Evolutionary conservation across 2,888 invertebrate species (phyloP).

Genomic region (Meghimatium bilineatum): DNA sequence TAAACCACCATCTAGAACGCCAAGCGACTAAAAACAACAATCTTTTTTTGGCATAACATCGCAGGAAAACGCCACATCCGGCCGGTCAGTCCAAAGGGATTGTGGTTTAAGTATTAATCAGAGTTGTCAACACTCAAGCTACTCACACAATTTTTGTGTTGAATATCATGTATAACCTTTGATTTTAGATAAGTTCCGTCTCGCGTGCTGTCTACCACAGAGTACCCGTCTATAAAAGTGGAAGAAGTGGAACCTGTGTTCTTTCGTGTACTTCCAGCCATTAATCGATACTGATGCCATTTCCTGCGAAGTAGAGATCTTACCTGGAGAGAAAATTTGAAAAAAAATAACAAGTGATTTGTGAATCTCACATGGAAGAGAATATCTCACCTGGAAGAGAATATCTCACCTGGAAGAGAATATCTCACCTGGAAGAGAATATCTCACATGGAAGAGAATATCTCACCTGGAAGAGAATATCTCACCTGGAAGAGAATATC

Average conservation of each 20-base stretch:
- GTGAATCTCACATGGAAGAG: conserved; percentile 59
- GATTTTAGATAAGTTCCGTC: conserved; percentile 47
- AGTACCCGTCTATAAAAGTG: conserved; percentile 55
- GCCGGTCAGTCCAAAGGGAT: too few species aligned
- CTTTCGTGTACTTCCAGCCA: conserved; percentile 57
- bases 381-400: not conserved
- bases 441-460: too few species aligned
- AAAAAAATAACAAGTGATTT: not conserved
- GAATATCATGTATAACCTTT: conserved; percentile 45
- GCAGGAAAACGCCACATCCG: too few species aligned
- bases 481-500: too few species aligned
- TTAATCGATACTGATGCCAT: conserved; percentile 69
- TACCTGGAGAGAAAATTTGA: conserved; percentile 59
- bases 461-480: too few species aligned
- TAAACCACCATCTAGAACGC: too few species aligned
- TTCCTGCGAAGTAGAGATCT: conserved; percentile 65
- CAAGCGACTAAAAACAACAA: too few species aligned
- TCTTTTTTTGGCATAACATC: too few species aligned
- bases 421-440: too few species aligned
- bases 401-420: too few species aligned
- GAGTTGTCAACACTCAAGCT: too few species aligned
- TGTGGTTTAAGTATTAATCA: too few species aligned
- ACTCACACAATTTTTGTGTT: conserved; percentile 37
- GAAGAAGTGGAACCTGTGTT: conserved; percentile 53
- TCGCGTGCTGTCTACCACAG: conserved; percentile 51